Conservation (phyloP, 2,113 vertebrate species). For the Osmerus eperlanus region DNA sequence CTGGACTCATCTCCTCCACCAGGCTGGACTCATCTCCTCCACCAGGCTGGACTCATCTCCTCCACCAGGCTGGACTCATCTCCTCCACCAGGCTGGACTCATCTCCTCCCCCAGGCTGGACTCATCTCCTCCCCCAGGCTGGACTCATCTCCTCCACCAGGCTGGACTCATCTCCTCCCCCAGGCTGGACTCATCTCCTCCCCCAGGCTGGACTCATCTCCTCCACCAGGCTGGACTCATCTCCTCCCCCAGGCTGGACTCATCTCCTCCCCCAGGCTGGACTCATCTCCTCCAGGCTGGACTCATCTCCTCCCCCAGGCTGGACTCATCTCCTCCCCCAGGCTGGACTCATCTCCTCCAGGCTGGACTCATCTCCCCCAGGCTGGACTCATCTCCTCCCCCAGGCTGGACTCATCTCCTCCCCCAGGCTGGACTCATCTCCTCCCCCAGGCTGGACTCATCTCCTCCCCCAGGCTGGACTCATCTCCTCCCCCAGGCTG, state of each 20-base stretch:
- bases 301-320: neutral
- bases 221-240: neutral
- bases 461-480: neutral
- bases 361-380: too few species aligned
- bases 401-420: neutral
- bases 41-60: neutral
- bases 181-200: neutral
- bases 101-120: neutral
- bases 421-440: neutral
- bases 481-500: neutral
- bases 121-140: neutral
- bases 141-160: neutral
- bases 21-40: neutral
- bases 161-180: neutral
- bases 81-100: neutral
- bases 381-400: neutral
- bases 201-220: neutral
- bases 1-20: neutral
- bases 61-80: neutral
- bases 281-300: too few species aligned
- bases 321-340: neutral
- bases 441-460: too few species aligned
- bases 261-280: neutral
- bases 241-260: neutral
- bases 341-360: too few species aligned